Conservation (phyloP, 2,888 invertebrate genomes). For the Allolobophora icterica region DNA sequence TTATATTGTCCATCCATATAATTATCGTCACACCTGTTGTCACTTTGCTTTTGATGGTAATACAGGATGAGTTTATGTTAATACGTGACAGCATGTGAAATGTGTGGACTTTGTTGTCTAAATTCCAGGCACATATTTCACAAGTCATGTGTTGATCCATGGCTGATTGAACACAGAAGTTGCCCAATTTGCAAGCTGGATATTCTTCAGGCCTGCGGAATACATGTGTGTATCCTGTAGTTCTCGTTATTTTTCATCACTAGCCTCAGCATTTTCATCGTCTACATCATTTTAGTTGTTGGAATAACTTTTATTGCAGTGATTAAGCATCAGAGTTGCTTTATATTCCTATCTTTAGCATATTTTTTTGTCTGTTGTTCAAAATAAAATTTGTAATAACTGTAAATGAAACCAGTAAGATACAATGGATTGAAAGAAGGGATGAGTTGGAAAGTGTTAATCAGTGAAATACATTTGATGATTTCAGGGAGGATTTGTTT, state of each 20-base stretch:
- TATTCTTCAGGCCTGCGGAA: slow-evolving; percentile 76
- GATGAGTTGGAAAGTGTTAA: not conserved
- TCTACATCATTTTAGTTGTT: not conserved
- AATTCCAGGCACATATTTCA: slow-evolving; percentile 86
- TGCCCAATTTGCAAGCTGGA: slow-evolving; percentile 98
- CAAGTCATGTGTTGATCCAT: slow-evolving; percentile 93
- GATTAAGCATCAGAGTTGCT: not conserved
- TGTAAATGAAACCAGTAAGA: not conserved
- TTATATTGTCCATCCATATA: too few species aligned
- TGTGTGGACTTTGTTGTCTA: not conserved
- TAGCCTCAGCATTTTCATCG: not conserved
- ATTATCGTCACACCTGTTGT: not conserved
- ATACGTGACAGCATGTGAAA: not conserved
- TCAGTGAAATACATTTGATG: not conserved
- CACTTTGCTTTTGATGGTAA: not conserved
- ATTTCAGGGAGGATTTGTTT: too few species aligned
- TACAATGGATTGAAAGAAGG: not conserved
- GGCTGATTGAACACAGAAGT: slow-evolving; percentile 90
- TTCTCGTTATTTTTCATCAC: slow-evolving; percentile 7
- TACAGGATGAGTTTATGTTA: not conserved
- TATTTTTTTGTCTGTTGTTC: not conserved
- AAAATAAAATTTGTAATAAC: not conserved
- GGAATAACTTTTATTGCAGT: not conserved
- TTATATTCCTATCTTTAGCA: not conserved
- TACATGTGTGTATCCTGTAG: slow-evolving; percentile 54